Evolutionary conservation across 2,888 invertebrate genomes (phyloP).

Genomic region (Heteropelma amictum): DNA sequence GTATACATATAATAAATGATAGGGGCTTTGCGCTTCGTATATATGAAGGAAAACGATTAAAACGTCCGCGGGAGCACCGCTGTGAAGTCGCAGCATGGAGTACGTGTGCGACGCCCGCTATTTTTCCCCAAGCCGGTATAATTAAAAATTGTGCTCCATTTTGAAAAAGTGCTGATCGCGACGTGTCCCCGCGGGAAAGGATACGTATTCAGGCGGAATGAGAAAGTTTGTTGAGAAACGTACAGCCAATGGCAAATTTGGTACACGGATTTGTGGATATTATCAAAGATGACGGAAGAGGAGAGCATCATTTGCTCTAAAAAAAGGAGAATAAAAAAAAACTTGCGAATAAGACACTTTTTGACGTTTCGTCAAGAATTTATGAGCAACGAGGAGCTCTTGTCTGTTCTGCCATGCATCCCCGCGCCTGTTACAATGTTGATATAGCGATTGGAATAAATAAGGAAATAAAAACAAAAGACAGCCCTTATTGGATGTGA

Average conservation of each 20-base stretch:
- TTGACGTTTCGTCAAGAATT: too few species aligned
- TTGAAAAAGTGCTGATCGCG: slow-evolving; percentile 71
- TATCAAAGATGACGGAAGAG: slow-evolving; percentile 10
- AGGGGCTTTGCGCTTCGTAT: slow-evolving; percentile 77
- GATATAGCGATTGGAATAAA: background rate
- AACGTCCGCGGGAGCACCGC: slow-evolving; percentile 66
- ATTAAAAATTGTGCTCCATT: slow-evolving; percentile 76
- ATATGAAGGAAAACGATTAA: slow-evolving; percentile 71
- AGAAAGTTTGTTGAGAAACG: slow-evolving; percentile 26
- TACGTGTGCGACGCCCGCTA: slow-evolving; percentile 8
- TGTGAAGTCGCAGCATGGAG: slow-evolving; percentile 1
- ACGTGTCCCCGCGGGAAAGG: slow-evolving; percentile 29
- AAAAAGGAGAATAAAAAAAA: too few species aligned
- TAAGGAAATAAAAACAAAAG: background rate
- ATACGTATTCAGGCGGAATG: background rate
- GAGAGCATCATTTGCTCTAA: too few species aligned
- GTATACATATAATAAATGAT: slow-evolving; percentile 29
- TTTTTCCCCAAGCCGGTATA: slow-evolving; percentile 67
- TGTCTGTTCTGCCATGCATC: too few species aligned
- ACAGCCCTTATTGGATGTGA: slow-evolving; percentile 64
- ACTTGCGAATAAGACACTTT: too few species aligned
- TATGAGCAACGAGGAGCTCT: too few species aligned
- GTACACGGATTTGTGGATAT: slow-evolving; percentile 18
- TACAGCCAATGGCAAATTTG: slow-evolving; percentile 15
- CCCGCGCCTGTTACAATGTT: background rate